Percentiles rank a stretch among this genome's conserved stretches.
phyloP scores from a whole-genome alignment of 2,113 vertebrate species.

The Anser brachyrhynchus region DNA sequence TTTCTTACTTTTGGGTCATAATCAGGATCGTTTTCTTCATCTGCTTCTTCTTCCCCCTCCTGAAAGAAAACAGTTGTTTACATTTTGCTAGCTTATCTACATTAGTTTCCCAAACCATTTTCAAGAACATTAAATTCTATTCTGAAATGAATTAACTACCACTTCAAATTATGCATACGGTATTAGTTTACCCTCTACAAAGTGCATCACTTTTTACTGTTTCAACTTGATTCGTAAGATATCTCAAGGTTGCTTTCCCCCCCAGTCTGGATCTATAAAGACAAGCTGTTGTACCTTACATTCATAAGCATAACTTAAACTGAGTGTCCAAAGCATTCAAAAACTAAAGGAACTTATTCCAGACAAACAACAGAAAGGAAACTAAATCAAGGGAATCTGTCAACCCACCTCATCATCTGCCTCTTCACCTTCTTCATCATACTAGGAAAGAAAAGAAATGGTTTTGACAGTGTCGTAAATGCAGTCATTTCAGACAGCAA shows the following conservation, averaged over 20 bases:
- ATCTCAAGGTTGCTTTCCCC: background rate
- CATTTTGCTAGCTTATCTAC: background rate
- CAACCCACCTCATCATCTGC: slow-evolving; percentile 95
- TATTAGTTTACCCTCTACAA: background rate
- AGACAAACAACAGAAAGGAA: background rate
- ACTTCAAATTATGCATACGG: background rate
- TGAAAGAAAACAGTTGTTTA: slow-evolving; percentile 64
- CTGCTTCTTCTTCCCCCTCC: slow-evolving; percentile 98
- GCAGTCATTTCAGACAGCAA: background rate
- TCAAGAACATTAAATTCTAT: background rate
- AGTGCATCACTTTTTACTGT: background rate
- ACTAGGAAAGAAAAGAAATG: slow-evolving; percentile 78
- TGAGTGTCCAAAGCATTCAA: background rate
- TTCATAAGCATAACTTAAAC: background rate
- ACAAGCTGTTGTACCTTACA: rapidly evolving
- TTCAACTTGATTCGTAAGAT: background rate
- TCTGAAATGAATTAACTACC: background rate
- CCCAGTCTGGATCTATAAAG: background rate
- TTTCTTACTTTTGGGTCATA: slow-evolving; percentile 93
- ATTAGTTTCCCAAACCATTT: background rate
- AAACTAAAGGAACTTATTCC: background rate
- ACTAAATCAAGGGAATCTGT: slow-evolving; percentile 10
- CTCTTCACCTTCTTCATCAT: slow-evolving; percentile 98
- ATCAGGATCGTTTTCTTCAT: slow-evolving; percentile 98
- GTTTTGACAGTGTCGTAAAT: background rate